A percentile compares a stretch with the other conserved stretches of the same genome.
Evolutionary conservation across 2,797 vertebrate genomes (phyloP).

Genomic region (Premnoplex brunnescens): DNA sequence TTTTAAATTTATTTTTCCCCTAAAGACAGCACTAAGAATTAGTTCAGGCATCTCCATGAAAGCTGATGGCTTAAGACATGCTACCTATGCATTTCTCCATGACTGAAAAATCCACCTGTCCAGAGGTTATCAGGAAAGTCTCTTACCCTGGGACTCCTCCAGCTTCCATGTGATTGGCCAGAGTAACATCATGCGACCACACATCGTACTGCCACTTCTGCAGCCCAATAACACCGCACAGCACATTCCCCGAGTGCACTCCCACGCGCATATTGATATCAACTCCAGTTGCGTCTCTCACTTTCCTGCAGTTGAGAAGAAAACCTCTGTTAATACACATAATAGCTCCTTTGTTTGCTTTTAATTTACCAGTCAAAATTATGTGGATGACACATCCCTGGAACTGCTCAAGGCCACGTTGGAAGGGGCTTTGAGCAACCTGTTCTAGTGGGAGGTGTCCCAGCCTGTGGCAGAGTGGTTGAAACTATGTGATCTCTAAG

Average conservation of each 20-base stretch:
- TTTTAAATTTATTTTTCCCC: neutral
- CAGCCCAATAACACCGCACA: constrained; percentile 95
- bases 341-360: neutral
- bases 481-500: neutral
- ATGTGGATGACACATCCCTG: neutral
- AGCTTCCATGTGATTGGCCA: constrained; percentile 98
- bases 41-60: neutral
- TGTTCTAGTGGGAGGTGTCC: neutral
- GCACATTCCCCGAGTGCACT: constrained; percentile 96
- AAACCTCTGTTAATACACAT: neutral
- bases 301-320: constrained; percentile 82
- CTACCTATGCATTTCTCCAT: neutral
- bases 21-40: neutral
- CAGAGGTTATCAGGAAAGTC: neutral
- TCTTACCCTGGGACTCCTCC: constrained; percentile 96
- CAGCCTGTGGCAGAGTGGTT: neutral
- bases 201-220: constrained; percentile 99
- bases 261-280: constrained; percentile 98
- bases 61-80: neutral
- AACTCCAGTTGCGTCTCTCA: constrained; percentile 92
- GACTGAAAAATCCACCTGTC: neutral
- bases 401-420: neutral
- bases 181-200: constrained; percentile 97
- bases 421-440: neutral
- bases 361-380: neutral